Percentiles rank a stretch among this genome's conserved stretches.
Evolutionary conservation across 2,797 vertebrate genomes (phyloP).

Genomic region (Epinephelus malabaricus): DNA sequence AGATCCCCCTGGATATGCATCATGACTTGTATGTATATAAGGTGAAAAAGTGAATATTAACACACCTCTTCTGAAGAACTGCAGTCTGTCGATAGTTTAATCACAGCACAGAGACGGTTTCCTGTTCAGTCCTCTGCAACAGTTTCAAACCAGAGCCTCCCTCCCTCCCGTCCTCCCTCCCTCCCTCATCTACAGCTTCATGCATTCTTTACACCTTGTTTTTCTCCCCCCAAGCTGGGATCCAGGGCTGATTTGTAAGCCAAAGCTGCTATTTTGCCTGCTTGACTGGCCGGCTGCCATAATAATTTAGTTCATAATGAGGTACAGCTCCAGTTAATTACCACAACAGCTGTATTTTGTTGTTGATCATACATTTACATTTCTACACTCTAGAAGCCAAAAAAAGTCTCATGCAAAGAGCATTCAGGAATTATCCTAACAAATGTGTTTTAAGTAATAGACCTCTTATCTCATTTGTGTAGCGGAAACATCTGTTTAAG

Average conservation of each 20-base stretch:
- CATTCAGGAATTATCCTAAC: conserved; percentile 51
- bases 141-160: conserved; percentile 42
- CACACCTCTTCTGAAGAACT: conserved; percentile 36
- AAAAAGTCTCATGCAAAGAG: conserved; percentile 27
- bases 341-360: conserved; percentile 64
- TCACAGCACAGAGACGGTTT: conserved; percentile 41
- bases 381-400: conserved; percentile 38
- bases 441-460: conserved; percentile 71
- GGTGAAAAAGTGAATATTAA: conserved; percentile 62
- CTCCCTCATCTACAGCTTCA: conserved; percentile 45
- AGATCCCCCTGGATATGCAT: conserved; percentile 58
- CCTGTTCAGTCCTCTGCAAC: conserved; percentile 50
- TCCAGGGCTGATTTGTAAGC: conserved; percentile 61
- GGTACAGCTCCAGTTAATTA: conserved; percentile 79
- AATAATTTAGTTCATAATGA: conserved; percentile 79
- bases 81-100: conserved; percentile 56
- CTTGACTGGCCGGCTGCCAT: conserved; percentile 67
- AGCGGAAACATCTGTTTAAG: conserved; percentile 77
- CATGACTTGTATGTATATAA: conserved; percentile 55
- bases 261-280: conserved; percentile 55
- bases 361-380: conserved; percentile 64
- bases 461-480: conserved; percentile 72
- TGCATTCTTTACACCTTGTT: conserved; percentile 57
- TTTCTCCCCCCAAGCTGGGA: conserved; percentile 16
- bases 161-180: background rate